Evolutionary conservation across 2,888 invertebrate genomes (phyloP).

Genomic region (Pilophorus perplexus): DNA sequence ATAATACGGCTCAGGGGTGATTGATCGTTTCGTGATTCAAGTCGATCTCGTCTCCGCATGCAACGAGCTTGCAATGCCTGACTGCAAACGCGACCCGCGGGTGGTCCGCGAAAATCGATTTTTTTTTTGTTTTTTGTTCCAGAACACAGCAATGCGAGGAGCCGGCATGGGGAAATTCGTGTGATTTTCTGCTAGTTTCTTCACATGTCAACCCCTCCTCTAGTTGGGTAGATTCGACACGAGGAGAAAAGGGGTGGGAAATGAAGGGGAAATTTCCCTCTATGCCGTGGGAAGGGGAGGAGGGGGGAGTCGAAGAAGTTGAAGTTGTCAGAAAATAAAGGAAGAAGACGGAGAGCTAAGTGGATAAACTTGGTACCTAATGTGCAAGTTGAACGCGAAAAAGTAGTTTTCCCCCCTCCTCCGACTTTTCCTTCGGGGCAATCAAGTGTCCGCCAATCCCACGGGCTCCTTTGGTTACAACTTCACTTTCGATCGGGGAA

Average conservation of each 20-base stretch:
- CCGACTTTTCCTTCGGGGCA: conserved; percentile 20
- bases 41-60: too few relatives aligned
- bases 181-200: too few relatives aligned
- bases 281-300: conserved; percentile 1
- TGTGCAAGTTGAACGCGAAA: conserved; percentile 23
- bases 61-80: too few relatives aligned
- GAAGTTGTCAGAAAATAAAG: conserved; percentile 20
- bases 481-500: conserved; percentile 21
- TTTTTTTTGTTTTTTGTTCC: too few relatives aligned
- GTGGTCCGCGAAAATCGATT: too few relatives aligned
- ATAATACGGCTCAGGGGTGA: too few relatives aligned
- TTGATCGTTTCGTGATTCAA: too few relatives aligned
- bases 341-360: conserved; percentile 20
- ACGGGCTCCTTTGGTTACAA: conserved; percentile 17
- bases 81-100: too few relatives aligned
- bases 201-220: too few relatives aligned
- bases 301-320: background rate
- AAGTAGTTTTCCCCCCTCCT: conserved; percentile 9
- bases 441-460: conserved; percentile 33
- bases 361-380: conserved; percentile 29
- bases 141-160: too few relatives aligned
- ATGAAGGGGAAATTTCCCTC: background rate
- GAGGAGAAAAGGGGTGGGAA: background rate
- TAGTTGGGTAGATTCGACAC: background rate
- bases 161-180: too few relatives aligned